A percentile compares a stretch with the other conserved stretches of the same genome.
These are phyloP conservation scores for Meriones psammophilus DNA, from an alignment of 2,797 vertebrate species.

Conservation along the genomic window DNA sequence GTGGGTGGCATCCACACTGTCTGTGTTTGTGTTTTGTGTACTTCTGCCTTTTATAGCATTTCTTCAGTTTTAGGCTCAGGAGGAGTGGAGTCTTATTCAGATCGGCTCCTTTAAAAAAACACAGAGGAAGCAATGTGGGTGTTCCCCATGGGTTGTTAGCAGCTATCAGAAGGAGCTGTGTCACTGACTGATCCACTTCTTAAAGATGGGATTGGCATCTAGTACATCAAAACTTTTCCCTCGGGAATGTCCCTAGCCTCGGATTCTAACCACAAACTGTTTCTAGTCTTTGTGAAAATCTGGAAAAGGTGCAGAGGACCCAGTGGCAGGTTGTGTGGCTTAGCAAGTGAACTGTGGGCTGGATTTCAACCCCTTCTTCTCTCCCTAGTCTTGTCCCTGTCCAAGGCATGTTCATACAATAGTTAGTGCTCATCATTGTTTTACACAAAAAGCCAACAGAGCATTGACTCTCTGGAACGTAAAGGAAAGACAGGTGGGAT, in stretches of 20 bases:
- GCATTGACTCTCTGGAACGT: background rate
- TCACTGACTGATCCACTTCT: background rate
- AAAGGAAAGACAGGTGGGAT: background rate
- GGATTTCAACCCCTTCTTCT: background rate
- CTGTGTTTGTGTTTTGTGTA: background rate
- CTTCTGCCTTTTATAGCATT: background rate
- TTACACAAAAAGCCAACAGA: background rate
- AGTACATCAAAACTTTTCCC: background rate
- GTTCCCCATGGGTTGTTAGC: background rate
- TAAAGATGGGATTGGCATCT: background rate
- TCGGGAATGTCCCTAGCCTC: background rate
- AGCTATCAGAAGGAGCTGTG: background rate
- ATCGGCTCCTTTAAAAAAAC: background rate
- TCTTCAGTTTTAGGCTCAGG: background rate
- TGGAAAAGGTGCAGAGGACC: background rate
- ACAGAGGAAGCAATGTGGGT: background rate
- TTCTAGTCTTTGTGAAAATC: background rate
- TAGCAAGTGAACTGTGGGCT: background rate
- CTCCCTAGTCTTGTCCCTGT: background rate
- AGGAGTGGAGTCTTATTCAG: background rate
- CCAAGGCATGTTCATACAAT: background rate
- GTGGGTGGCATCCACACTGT: fast-evolving
- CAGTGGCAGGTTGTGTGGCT: background rate
- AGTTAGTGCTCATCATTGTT: background rate
- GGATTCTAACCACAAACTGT: background rate